Base-by-base conservation (phyloP, 2,797 vertebrate species). In the Paguma larvata region DNA sequence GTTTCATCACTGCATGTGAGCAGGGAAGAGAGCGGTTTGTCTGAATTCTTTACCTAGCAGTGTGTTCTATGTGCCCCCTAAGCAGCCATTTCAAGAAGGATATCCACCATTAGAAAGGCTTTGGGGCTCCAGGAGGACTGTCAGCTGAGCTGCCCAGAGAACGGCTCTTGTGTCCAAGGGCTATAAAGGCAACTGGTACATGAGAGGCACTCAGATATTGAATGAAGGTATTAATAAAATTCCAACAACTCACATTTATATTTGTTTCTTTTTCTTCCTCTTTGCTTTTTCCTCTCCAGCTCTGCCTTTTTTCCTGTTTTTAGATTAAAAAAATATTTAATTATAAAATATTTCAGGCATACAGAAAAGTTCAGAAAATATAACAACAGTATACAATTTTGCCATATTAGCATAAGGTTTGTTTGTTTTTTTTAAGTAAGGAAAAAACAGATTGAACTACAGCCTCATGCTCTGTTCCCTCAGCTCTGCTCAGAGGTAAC, bases 291-390 rank as follows among this genome's bases (percentile, higher is more conserved):
- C n/a, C 18, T 79, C 6, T 65, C 56, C 56, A 59, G 21, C 21
- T 59, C 21, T 59, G 23, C 56, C 21, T 21, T 78, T 63, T 72
- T 83, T 30, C 51, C 11, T 72, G n/a, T 34, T 72, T 94, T 87
- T 62, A 72, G 53, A 62, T 88, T 70, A 38, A 3, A 70, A 87
- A 63, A 63, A 19, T 34, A 62, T 63, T 80, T 70, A 80, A 70
- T 38, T 56, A 59, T 48, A 86, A 77, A 75, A n/a, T 91, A 51
- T 73, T 63, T 73, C 32, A 84, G 53, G 51, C n/a, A 25, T 53
- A 92, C 10, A 70, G 65, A 92, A 62, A 92, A 83, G 51, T 72
- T 91, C 67, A 91, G 53, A 73, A 84, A 77, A 77, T 18, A 23
- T 63, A 75, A 63, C 32, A 91, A 46, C 27, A 44, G 23, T 44